Base-by-base conservation (phyloP, 2,888 invertebrate genomes). In the Portevinia maculata region DNA sequence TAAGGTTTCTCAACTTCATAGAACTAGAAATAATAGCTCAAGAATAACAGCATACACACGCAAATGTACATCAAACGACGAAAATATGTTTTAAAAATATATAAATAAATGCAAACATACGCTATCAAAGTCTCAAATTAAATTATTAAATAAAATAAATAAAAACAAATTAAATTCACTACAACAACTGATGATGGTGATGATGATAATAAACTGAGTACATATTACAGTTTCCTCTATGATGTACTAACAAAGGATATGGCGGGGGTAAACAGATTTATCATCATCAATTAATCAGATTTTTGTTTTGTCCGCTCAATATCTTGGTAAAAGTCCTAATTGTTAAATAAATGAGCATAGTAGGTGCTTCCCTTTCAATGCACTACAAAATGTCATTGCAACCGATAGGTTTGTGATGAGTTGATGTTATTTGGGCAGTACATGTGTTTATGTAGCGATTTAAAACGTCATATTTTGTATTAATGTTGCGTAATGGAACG, bases 61-160 rank as follows among this genome's bases (percentile, higher is more conserved):
- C 67, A 46, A 15, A 15, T n/a, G 24, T 13, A 67, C 65, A 57
- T 59, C 62, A 37, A 70, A 73, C 60, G 65, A 65, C 65, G 71
- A 55, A 17, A 39, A 37, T 46, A 62, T 53, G 44, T n/a, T 75
- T 15, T 8, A 21, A 30, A 34, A 64, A n/a, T n/a, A n/a, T 19
- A 39, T 34, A 64, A 37, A 48, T 24, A 50, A 60, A 52, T 67
- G 67, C 79, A 79, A 74, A 69, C 74, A 69, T 67, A 62, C 41
- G 62, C 60, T 46, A 67, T 55, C 13, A 52, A 69, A 79, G 28
- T 17, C 46, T 17, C 37, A 50, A 37, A 28, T 34, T 44, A 19
- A 44, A 59, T 59, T 48, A 37, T 17, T 28, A 50, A 48, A 30
- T 9, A 55, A 78, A 53, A 60, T 24, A 19, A 74, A 44, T 24